phyloP scores from a whole-genome alignment of 2,113 vertebrate species.

The Balaenoptera acutorostrata region DNA sequence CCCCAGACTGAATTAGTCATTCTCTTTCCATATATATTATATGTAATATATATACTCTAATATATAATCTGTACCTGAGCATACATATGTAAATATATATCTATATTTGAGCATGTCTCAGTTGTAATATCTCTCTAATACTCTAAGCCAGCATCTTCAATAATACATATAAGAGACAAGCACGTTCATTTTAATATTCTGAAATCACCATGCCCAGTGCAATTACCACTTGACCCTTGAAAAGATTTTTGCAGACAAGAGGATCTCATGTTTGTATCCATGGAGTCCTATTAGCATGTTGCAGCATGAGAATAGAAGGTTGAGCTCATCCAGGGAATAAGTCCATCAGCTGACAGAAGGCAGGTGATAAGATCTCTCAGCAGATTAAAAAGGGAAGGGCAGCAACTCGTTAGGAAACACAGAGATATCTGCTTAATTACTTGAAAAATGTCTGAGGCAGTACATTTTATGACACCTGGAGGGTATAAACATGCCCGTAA shows the following conservation, averaged over 20 bases:
- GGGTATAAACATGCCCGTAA: constrained; percentile 82
- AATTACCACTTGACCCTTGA: constrained; percentile 56
- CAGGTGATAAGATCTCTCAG: constrained; percentile 73
- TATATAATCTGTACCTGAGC: not conserved
- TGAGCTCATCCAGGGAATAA: constrained; percentile 61
- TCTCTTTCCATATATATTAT: not conserved
- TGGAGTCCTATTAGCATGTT: not conserved
- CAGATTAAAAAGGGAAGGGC: constrained; percentile 78
- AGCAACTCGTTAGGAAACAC: constrained; percentile 80
- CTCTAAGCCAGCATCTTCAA: not conserved
- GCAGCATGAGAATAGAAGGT: not conserved
- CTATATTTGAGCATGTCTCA: not conserved
- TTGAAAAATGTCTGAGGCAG: constrained; percentile 84
- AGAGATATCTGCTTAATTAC: constrained; percentile 83
- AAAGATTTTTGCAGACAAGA: constrained; percentile 19
- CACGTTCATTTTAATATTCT: constrained; percentile 23
- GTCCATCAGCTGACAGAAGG: constrained; percentile 71
- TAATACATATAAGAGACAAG: not conserved
- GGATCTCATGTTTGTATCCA: constrained; percentile 4
- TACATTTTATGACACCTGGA: constrained; percentile 83
- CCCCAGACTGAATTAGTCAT: not conserved
- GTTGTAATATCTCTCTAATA: not conserved
- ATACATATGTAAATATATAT: not conserved
- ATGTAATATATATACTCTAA: not conserved
- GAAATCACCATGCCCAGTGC: not conserved